Base-by-base conservation (phyloP, 2,113 vertebrate species). In the Pseudorasbora parva region DNA sequence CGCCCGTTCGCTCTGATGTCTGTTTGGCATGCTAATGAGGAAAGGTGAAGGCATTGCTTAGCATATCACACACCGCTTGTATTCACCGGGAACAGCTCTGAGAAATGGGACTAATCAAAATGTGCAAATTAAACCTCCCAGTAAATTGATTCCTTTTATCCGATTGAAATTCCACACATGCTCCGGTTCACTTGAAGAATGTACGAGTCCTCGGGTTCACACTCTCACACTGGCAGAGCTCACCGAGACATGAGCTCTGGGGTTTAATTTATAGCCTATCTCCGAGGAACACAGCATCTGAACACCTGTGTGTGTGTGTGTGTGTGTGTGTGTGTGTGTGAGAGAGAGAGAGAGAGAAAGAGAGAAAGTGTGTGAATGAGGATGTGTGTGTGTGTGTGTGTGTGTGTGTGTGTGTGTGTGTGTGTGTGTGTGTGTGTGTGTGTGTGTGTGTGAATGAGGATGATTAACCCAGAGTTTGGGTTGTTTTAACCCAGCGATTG, bases 101-200 rank as follows among this genome's bases (percentile, higher is more conserved):
- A 84, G 82, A 75, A 82, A 84, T 71, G 23, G 49, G 78, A 33
- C 82, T 86, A 71, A 84, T 84, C 82, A 49, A 59, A 86, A 86
- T 82, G 82, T 82, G 82, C 85, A 82, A 86, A 84, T 86, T 83
- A 81, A 85, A 81, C 43, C 43, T 27, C 59, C 27, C 23, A 41
- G 82, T 59, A 45, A 82, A 82, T 74, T 84, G 73, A 82, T 82
- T 49, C 57, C n/a, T 62, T 60, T 84, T 21, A 43, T 69, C 9
- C 45, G 3, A 51, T 86, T 88, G 72, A 81, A 81, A 88, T 88
- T 86, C 87, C 21, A 17, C 77, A 83, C 87, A 88, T 77, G 84
- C 51, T 9, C 77, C 4, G 43, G 27, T 80, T 68, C 84, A 57
- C 72, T 62, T 72, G 54, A 62, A 82, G 78, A 21, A 76, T 69